A percentile compares a stretch with the other conserved stretches of the same genome.
These are phyloP conservation scores for Nannoperca australis DNA, from an alignment of 2,797 vertebrate species.

Conservation along the genomic window DNA sequence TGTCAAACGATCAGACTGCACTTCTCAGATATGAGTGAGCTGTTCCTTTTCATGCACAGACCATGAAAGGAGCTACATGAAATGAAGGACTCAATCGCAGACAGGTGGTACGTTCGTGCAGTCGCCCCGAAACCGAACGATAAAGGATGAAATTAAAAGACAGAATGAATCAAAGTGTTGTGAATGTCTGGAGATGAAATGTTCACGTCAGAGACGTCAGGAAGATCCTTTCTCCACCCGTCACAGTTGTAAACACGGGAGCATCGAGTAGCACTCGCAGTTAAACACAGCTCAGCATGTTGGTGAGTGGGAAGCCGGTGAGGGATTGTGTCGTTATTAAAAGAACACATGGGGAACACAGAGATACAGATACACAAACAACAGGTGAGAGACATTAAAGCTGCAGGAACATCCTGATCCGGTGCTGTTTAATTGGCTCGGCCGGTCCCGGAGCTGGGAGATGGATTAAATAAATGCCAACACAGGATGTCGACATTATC, in stretches of 20 bases:
- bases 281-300: neutral
- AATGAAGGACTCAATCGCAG: no score
- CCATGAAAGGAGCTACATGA: no score
- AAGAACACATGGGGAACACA: no score
- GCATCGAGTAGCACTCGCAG: no score
- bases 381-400: conserved; percentile 9
- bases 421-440: conserved; percentile 9
- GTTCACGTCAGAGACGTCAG: neutral
- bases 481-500: neutral
- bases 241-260: no score
- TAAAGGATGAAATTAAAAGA: neutral
- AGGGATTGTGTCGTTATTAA: neutral
- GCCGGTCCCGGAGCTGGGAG: neutral
- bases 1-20: no score
- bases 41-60: no score
- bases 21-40: no score
- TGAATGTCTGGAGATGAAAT: no score
- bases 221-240: neutral
- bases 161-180: no score
- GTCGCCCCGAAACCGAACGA: neutral
- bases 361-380: neutral
- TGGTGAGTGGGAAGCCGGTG: neutral
- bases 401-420: conserved; percentile 14
- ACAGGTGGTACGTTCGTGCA: no score
- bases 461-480: conserved; percentile 1